Base-by-base conservation (phyloP, 1,140 invertebrate species). In the Drosophila miranda region DNA sequence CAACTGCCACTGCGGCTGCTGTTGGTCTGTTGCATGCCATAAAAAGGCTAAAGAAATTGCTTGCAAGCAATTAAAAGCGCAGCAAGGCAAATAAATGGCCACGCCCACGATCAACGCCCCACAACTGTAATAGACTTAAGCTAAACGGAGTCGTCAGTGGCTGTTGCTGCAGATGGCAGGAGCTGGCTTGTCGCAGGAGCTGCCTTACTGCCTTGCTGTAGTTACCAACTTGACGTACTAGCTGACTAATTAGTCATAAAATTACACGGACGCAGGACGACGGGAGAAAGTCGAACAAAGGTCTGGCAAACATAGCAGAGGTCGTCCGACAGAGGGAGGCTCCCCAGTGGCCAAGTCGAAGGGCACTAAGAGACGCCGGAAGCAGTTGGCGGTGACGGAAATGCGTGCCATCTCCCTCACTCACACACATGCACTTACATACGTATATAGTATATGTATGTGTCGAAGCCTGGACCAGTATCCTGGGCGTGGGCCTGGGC, bases 241-340 rank as follows among this genome's bases (percentile, higher is more conserved):
- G 81, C 81, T 77, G 77, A 75, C 81, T 84, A 84, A 84, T 84
- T 84, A 84, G 81, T 86, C 81, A 84, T 84, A 84, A 84, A 84
- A 84, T 84, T 84, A 81, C 81, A 84, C 63, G 82, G 64, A 54
- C 42, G 52, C 73, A 55, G 62, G 59, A 76, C 19, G 62, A 38
- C 34, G 11, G 34, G 11, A 58, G 55, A 52, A n/a, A 50, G 57
- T 53, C 38, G 59, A 72, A 64, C 77, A 83, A 83, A 73, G 78
- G 53, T 53, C 46, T 44, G 66, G 46, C 76, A 86, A 86, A 86
- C 63, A 75, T 14, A 23, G 53, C 14, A 28, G 59, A 38, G 9
- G 11, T 38, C 59, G 21, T 57, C 30, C 9, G 45, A 19, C 44
- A 55, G 50, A 13, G 34, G 34, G 11, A 19, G 43, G 30, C 52